Evolutionary conservation across 1,140 invertebrate genomes (phyloP).

Genomic region (Zaprionus lachaisei): DNA sequence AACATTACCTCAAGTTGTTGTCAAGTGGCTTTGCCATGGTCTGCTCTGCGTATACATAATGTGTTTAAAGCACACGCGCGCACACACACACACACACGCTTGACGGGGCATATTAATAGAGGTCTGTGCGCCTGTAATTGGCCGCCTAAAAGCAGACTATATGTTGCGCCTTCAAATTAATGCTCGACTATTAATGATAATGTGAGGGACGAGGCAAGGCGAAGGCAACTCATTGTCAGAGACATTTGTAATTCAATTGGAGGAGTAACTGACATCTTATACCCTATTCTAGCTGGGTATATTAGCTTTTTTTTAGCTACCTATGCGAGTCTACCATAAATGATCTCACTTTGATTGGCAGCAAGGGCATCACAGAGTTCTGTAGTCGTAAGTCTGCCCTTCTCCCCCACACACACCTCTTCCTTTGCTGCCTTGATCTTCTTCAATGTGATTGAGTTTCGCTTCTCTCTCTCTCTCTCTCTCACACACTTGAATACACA

Average conservation of each 20-base stretch:
- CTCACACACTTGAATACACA: constrained; percentile 67
- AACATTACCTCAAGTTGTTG: constrained; percentile 68
- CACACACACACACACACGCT: constrained; percentile 14
- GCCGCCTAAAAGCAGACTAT: constrained; percentile 38
- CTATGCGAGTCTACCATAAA: not conserved
- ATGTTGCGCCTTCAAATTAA: constrained; percentile 67
- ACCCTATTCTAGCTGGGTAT: not conserved
- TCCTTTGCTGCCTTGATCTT: constrained; percentile 25
- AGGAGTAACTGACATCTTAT: not conserved
- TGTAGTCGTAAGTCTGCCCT: not conserved
- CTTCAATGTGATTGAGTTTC: constrained; percentile 41
- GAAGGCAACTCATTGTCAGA: constrained; percentile 29
- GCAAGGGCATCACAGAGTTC: constrained; percentile 20
- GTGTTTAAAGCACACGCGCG: constrained; percentile 36
- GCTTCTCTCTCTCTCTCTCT: constrained; percentile 22
- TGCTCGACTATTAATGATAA: constrained; percentile 77
- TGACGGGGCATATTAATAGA: constrained; percentile 25
- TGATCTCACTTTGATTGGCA: not conserved
- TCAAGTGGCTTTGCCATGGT: constrained; percentile 36
- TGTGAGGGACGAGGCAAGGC: constrained; percentile 17
- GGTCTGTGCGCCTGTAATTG: constrained; percentile 56
- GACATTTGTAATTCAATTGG: constrained; percentile 35
- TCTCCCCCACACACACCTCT: not conserved
- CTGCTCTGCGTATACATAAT: constrained; percentile 33
- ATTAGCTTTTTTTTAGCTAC: too few species aligned